These are phyloP conservation scores for Tachina grossa DNA, from an alignment of 2,888 invertebrate species.

Conservation along the genomic window DNA sequence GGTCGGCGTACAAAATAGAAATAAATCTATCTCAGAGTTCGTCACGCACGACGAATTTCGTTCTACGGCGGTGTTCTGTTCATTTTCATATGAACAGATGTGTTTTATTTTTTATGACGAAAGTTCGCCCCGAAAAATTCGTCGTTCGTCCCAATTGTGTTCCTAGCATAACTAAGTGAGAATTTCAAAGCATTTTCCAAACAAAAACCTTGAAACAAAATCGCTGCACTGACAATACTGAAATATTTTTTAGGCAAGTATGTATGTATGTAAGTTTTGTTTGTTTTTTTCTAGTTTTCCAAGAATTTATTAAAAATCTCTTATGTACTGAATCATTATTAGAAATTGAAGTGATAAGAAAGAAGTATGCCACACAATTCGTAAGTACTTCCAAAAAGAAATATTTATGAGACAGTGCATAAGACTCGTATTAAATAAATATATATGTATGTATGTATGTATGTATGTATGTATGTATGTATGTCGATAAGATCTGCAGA, in stretches of 20 bases:
- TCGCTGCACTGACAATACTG: constrained; percentile 18
- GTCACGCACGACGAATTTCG: too few relatives aligned
- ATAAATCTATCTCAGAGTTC: too few relatives aligned
- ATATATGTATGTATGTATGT: too few relatives aligned
- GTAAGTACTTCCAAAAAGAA: not conserved
- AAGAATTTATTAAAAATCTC: not conserved
- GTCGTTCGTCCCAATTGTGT: too few relatives aligned
- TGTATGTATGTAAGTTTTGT: too few relatives aligned
- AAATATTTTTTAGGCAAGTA: not conserved
- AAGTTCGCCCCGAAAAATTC: too few relatives aligned
- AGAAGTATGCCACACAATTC: not conserved
- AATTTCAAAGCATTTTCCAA: not conserved
- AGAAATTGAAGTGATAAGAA: constrained; percentile 8
- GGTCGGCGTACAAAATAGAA: too few relatives aligned
- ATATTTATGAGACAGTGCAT: not conserved
- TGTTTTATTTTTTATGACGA: too few relatives aligned
- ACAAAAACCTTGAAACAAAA: not conserved
- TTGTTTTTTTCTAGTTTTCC: not conserved
- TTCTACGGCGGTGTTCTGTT: too few relatives aligned
- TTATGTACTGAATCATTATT: not conserved
- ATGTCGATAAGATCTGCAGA: too few relatives aligned
- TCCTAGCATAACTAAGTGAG: not conserved
- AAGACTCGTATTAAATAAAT: not conserved
- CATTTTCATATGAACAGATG: too few relatives aligned
- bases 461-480: too few relatives aligned